Conservation (phyloP, 2,113 vertebrate genomes). For the Cardinalis cardinalis region DNA sequence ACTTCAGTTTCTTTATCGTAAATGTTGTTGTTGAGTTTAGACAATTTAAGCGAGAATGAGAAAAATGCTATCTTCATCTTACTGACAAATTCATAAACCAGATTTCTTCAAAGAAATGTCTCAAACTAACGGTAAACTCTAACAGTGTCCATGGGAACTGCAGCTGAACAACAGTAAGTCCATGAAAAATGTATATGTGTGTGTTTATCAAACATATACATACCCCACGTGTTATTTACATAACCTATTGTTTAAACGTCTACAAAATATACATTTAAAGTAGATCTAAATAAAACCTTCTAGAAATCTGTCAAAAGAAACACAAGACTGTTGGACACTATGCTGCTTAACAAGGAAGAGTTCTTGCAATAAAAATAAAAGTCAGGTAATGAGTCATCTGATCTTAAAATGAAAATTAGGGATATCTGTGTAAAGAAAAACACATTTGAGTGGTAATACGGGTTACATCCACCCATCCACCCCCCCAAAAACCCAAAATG, state of each 20-base stretch:
- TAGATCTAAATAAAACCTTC: neutral
- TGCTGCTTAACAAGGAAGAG: neutral
- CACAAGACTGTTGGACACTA: neutral
- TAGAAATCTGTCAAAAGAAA: neutral
- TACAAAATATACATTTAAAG: neutral
- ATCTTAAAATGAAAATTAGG: neutral
- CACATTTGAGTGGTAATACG: neutral
- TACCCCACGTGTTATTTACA: neutral
- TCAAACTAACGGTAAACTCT: neutral
- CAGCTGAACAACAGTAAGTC: neutral
- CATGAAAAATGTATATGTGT: neutral
- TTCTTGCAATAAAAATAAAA: neutral
- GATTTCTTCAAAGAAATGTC: neutral
- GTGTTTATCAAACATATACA: neutral
- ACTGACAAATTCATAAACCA: neutral
- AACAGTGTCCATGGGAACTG: neutral
- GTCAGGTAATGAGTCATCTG: neutral
- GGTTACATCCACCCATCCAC: accelerated
- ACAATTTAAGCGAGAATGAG: neutral
- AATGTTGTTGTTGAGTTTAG: neutral
- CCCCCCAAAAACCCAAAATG: accelerated
- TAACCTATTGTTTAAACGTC: neutral
- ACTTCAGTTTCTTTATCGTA: neutral
- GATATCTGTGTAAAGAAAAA: neutral
- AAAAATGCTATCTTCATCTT: neutral